Percentiles rank a stretch among this genome's conserved stretches.
phyloP scores from a whole-genome alignment of 2,888 invertebrate genomes.

The Lasioglossum morio region DNA sequence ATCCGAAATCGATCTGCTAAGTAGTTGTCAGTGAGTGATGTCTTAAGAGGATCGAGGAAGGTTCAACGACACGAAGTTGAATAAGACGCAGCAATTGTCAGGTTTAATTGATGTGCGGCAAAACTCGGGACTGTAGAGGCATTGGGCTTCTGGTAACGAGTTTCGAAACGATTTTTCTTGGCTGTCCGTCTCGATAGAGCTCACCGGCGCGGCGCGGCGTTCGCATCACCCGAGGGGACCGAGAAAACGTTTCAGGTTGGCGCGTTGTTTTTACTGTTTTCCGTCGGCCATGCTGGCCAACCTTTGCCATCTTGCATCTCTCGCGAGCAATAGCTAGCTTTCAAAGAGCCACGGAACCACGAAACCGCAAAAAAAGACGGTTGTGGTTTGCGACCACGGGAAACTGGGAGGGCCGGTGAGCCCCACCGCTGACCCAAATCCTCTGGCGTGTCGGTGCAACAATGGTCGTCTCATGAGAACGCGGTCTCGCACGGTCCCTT shows the following conservation, averaged over 20 bases:
- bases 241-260: constrained; percentile 32
- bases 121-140: background rate
- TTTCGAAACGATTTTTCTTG: background rate
- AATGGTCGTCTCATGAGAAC: constrained; percentile 76
- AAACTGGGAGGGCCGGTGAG: constrained; percentile 75
- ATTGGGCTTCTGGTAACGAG: constrained; percentile 5
- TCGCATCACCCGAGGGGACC: background rate
- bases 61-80: background rate
- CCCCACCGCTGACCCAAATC: constrained; percentile 79
- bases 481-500: constrained; percentile 71
- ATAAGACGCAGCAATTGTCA: background rate
- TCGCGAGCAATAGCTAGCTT: constrained; percentile 63
- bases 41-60: background rate
- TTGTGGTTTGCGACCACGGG: constrained; percentile 73
- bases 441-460: constrained; percentile 69
- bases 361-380: constrained; percentile 72
- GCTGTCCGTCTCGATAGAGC: background rate
- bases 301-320: constrained; percentile 69
- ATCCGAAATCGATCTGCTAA: background rate
- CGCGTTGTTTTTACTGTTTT: constrained; percentile 64
- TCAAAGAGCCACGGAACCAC: constrained; percentile 63
- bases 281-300: constrained; percentile 67
- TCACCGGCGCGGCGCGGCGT: background rate
- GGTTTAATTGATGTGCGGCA: background rate
- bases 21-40: background rate